Conservation (phyloP, 2,113 vertebrate genomes). For the Aptenodytes forsteri region DNA sequence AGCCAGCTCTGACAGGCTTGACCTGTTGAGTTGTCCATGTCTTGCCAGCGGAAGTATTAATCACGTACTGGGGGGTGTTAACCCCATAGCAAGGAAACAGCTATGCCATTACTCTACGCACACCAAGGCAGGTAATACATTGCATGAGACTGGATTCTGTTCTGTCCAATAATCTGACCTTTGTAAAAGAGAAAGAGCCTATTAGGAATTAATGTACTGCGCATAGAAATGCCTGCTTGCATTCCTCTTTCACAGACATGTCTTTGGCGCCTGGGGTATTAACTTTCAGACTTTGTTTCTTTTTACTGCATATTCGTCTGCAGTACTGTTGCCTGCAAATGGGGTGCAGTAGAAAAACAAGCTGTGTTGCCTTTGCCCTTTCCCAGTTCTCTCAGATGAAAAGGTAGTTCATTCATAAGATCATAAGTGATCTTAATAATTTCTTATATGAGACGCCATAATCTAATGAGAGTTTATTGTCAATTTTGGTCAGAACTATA, state of each 20-base stretch:
- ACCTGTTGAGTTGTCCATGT: background rate
- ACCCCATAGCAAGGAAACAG: background rate
- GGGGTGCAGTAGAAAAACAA: constrained; percentile 66
- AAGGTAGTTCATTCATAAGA: background rate
- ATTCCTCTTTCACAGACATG: constrained; percentile 67
- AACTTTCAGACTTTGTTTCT: constrained; percentile 77
- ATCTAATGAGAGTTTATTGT: background rate
- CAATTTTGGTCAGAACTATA: background rate
- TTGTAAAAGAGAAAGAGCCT: constrained; percentile 13
- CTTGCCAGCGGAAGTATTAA: background rate
- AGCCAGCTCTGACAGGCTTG: background rate
- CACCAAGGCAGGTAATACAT: background rate
- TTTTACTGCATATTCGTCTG: constrained; percentile 62
- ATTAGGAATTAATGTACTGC: constrained; percentile 54
- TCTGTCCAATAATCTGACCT: background rate
- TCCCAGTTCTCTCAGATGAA: constrained; percentile 15
- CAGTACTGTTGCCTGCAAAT: constrained; percentile 35
- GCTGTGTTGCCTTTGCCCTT: constrained; percentile 5
- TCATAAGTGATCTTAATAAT: background rate
- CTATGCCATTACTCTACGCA: background rate
- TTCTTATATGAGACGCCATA: background rate
- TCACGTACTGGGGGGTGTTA: background rate
- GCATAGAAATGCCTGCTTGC: constrained; percentile 57
- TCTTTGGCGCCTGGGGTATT: constrained; percentile 71
- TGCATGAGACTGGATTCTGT: background rate